A percentile compares a stretch with the other conserved stretches of the same genome.
Conservation (phyloP, 2,888 invertebrate species). For the Cryptophagus acutangulus region DNA sequence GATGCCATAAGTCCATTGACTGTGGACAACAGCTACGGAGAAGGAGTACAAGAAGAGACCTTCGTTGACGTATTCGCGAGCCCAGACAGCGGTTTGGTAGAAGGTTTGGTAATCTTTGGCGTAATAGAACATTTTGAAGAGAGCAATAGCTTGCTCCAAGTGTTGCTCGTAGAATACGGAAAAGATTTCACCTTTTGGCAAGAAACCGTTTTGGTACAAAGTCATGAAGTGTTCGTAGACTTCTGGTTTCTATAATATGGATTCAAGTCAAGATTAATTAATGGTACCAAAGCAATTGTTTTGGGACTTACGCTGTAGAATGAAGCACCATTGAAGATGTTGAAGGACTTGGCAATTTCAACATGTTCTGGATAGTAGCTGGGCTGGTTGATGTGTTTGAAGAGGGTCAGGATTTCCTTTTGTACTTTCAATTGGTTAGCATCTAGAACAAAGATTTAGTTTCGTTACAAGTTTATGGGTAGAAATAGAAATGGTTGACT, state of each 20-base stretch:
- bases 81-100: slow-evolving; percentile 61
- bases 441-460: slow-evolving; percentile 40
- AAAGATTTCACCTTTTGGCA: slow-evolving; percentile 58
- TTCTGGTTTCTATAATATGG: slow-evolving; percentile 50
- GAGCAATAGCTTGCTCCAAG: slow-evolving; percentile 55
- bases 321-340: slow-evolving; percentile 55
- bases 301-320: slow-evolving; percentile 16
- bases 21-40: slow-evolving; percentile 59
- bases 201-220: slow-evolving; percentile 52
- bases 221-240: slow-evolving; percentile 54
- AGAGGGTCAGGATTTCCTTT: slow-evolving; percentile 51
- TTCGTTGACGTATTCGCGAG: slow-evolving; percentile 64
- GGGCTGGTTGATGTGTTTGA: slow-evolving; percentile 60
- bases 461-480: no score
- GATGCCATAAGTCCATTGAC: slow-evolving; percentile 58
- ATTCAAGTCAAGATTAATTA: not conserved
- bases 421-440: slow-evolving; percentile 29
- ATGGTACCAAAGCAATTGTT: not conserved
- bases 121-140: slow-evolving; percentile 63
- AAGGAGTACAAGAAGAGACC: slow-evolving; percentile 63
- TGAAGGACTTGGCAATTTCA: slow-evolving; percentile 55
- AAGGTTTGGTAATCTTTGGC: slow-evolving; percentile 67
- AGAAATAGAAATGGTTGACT: no score
- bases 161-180: slow-evolving; percentile 58
- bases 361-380: slow-evolving; percentile 51